Conservation (phyloP, 2,797 vertebrate species). For the Taenioides sp. region DNA sequence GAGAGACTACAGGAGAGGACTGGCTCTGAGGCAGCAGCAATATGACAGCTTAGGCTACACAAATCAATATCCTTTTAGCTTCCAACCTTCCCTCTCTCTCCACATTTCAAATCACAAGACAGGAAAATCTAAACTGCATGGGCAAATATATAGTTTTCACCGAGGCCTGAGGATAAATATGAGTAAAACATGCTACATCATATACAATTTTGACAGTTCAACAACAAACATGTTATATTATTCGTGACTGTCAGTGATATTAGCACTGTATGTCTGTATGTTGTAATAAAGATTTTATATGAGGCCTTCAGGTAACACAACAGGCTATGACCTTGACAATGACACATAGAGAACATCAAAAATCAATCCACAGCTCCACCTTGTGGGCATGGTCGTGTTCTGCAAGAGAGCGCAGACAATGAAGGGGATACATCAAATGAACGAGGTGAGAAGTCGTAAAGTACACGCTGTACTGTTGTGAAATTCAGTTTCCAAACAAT, state of each 20-base stretch:
- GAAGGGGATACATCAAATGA: conserved; percentile 26
- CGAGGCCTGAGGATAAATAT: conserved; percentile 9
- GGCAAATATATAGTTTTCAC: conserved; percentile 10
- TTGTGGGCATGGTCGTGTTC: conserved; percentile 45
- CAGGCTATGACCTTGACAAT: conserved; percentile 62
- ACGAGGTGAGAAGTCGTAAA: conserved; percentile 15
- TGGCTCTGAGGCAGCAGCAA: conserved; percentile 17
- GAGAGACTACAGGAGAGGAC: not conserved
- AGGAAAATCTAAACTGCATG: not conserved
- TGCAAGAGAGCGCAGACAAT: conserved; percentile 42
- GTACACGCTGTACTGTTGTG: conserved; percentile 22
- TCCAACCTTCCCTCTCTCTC: conserved; percentile 32
- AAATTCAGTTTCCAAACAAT: not conserved
- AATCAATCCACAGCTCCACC: conserved; percentile 67
- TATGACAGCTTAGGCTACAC: conserved; percentile 32
- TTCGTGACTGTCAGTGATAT: not conserved
- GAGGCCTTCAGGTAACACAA: conserved; percentile 37
- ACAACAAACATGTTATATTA: not conserved
- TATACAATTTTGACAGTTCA: not conserved
- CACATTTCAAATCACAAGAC: conserved; percentile 8
- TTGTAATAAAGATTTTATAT: conserved; percentile 18
- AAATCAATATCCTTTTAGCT: conserved; percentile 51
- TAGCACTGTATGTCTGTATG: not conserved
- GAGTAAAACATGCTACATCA: conserved; percentile 5
- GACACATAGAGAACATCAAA: conserved; percentile 41